Evolutionary conservation across 2,797 vertebrate species (phyloP).

Genomic region (Acanthopagrus latus): DNA sequence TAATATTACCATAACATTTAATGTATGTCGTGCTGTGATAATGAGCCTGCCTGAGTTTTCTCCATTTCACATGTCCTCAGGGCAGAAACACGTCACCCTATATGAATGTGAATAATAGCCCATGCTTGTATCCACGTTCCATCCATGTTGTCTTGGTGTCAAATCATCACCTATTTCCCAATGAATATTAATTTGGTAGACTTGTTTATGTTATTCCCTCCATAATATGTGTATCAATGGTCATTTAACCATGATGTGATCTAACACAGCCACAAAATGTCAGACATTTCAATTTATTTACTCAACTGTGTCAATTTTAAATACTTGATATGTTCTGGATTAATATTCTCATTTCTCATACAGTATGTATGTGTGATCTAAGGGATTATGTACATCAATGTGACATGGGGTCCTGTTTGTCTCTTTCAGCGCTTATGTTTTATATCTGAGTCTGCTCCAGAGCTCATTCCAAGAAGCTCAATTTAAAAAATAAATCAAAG

Average conservation of each 20-base stretch:
- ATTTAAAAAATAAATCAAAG: constrained; percentile 6
- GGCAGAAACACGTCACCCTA: constrained; percentile 75
- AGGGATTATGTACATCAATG: constrained; percentile 31
- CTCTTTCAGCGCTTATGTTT: constrained; percentile 2
- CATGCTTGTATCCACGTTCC: constrained; percentile 57
- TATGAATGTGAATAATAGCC: constrained; percentile 76
- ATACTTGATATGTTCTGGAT: constrained; percentile 21
- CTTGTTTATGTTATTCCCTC: constrained; percentile 27
- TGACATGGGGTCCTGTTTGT: constrained; percentile 13
- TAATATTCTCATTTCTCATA: constrained; percentile 38
- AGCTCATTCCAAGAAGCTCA: not conserved
- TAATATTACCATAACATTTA: constrained; percentile 88
- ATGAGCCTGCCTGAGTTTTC: constrained; percentile 82
- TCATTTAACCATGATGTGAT: constrained; percentile 28
- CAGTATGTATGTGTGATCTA: constrained; percentile 45
- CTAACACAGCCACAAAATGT: constrained; percentile 20
- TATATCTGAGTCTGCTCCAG: constrained; percentile 19
- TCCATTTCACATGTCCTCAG: constrained; percentile 84
- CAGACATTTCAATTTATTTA: constrained; percentile 35
- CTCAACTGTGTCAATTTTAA: constrained; percentile 27
- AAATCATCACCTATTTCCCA: constrained; percentile 59
- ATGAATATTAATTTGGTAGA: constrained; percentile 55
- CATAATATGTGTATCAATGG: constrained; percentile 24
- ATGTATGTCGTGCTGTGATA: constrained; percentile 86
- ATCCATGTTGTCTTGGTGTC: constrained; percentile 67